A percentile compares a stretch with the other conserved stretches of the same genome.
Conservation (phyloP, 2,113 vertebrate species). For the Pagrus major region DNA sequence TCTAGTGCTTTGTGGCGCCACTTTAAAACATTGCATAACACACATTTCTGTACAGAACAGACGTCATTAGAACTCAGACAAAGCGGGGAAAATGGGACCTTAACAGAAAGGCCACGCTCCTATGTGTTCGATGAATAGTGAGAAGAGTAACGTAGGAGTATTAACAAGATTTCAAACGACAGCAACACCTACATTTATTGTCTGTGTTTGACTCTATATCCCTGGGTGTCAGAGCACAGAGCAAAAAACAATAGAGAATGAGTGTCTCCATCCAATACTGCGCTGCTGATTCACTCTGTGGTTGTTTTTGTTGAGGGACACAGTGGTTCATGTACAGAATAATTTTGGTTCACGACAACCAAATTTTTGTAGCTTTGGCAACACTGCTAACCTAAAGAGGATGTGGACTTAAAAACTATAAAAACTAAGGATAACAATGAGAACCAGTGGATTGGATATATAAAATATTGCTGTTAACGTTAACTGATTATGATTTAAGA, state of each 20-base stretch:
- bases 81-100: slow-evolving; percentile 29
- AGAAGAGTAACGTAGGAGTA: slow-evolving; percentile 12
- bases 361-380: not conserved
- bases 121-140: slow-evolving; percentile 23
- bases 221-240: not conserved
- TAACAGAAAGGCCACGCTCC: not conserved
- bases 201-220: not conserved
- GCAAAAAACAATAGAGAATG: not conserved
- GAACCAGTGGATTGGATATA: not conserved
- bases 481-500: not conserved
- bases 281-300: not conserved
- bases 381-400: not conserved
- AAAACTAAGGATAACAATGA: not conserved
- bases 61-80: slow-evolving; percentile 29
- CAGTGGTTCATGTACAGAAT: not conserved
- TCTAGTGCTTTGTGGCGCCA: not conserved
- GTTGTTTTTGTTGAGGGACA: not conserved
- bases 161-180: slow-evolving; percentile 4
- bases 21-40: slow-evolving; percentile 28
- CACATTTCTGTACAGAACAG: not conserved
- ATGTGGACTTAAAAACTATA: too few relatives aligned
- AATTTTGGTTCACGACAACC: not conserved
- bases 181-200: not conserved
- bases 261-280: not conserved
- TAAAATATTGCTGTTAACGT: not conserved